Evolutionary conservation across 2,797 vertebrate genomes (phyloP), one percentile per base, ranked within the genome.

Genomic region (Cheirogaleus major): DNA sequence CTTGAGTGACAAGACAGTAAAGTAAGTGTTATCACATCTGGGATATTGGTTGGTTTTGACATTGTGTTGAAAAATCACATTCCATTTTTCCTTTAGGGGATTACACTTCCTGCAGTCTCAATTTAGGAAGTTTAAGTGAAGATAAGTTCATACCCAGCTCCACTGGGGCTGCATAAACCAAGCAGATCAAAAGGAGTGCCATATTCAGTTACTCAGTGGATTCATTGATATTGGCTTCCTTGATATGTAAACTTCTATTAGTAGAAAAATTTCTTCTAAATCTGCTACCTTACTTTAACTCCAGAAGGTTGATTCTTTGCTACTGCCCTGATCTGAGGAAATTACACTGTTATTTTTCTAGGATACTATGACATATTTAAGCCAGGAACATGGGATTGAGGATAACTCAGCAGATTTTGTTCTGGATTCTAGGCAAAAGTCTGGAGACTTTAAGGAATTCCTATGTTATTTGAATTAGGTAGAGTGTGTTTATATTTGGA

Each of bases 231-330:
- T 4, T 82, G 27, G n/a, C 38, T 94, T 86, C 43, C 23, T 73
- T 93, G 61, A 83, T 93, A 55, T 35, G 57, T 76, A 92, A 85
- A 96, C 76, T 4, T 70, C 22, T 70, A 32, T 94, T 91, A 70
- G 23, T 83, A 61, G 25, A 73, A 96, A 95, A 92, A n/a, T 63
- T 1, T 89, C 52, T 85, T 93, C 18, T 78, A 82, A 95, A 93
- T 92, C 23, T 95, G 0, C 10, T 89, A 35, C 57, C 7, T 83
- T 93, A 32, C 69, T 76, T 78, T 92, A 59, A 52, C 23, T 89
- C 61, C 35, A 69, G 61, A 76, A 76, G 35, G 50, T 76, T 87
- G 48, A 95, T 70, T 95, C 27, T 55, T 85, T 95, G 52, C 0
- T 75, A 41, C 11, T 84, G 35, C 22, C n/a, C 35, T 55, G 15